Conservation (phyloP, 2,888 invertebrate genomes). For the Idaea dimidiata region DNA sequence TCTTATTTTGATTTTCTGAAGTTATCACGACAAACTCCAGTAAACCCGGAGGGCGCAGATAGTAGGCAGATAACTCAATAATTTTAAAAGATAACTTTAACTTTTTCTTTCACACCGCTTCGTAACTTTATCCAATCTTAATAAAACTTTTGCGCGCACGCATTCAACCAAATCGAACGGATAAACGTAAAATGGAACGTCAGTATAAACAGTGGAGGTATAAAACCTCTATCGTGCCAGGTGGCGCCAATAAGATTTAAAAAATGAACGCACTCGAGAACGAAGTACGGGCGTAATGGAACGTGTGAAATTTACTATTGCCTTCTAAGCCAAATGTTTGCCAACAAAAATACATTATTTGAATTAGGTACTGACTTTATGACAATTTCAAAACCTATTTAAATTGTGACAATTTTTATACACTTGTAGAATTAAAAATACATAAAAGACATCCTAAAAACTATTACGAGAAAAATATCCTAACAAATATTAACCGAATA, state of each 20-base stretch:
- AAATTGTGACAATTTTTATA: too few species aligned
- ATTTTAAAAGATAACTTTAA: too few species aligned
- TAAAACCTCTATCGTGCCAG: slow-evolving; percentile 37
- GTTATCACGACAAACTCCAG: too few species aligned
- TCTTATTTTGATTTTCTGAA: too few species aligned
- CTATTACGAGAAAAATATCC: too few species aligned
- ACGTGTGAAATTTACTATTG: slow-evolving; percentile 67
- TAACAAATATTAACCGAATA: too few species aligned
- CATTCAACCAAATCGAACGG: background rate
- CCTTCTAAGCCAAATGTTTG: slow-evolving; percentile 29
- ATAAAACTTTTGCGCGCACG: background rate
- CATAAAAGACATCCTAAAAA: too few species aligned
- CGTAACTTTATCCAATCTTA: background rate
- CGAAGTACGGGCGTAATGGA: slow-evolving; percentile 52
- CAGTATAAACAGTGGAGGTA: background rate
- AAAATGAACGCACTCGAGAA: slow-evolving; percentile 50
- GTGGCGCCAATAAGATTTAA: slow-evolving; percentile 71
- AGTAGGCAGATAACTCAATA: too few species aligned
- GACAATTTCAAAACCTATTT: background rate
- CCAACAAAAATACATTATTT: background rate
- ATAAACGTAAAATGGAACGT: background rate
- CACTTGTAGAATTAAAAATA: too few species aligned
- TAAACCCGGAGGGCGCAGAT: too few species aligned
- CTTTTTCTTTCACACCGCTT: background rate
- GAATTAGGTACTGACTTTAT: background rate